Evolutionary conservation across 2,888 invertebrate species (phyloP), one percentile per base, ranked within the genome.

Genomic region (Coenonympha glycerion): DNA sequence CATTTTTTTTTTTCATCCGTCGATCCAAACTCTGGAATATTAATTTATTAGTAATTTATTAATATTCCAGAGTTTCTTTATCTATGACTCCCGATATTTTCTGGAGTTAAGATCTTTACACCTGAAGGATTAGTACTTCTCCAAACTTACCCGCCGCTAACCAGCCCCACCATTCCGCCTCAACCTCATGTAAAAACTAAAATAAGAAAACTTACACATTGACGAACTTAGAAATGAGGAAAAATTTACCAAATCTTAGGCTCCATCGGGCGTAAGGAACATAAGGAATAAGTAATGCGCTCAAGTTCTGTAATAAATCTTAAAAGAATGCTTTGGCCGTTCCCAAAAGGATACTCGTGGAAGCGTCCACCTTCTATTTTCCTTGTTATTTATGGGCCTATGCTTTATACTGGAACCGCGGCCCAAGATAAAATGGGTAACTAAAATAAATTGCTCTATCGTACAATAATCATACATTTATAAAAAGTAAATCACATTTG

Each of bases 321-420:
- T 80, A 82, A 84, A 87, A 87, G 84, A 87, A 87, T 86, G 84
- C 86, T 86, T 78, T 82, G 82, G 79, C 74, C 79, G 81, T 73
- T 83, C 86, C 86, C 85, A 79, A 86, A 87, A 86, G 86, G 86
- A 85, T 84, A 83, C 86, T 83, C 77, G 70, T 80, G 77, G 81
- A 82, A 83, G 80, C 83, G 66, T 84, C 84, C 85, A 85, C 86
- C 85, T 87, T 85, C 85, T 85, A 86, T 86, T 86, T 85, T 77
- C 81, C 79, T 64, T 64, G 82, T 86, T 84, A 87, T 87, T 87
- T 87, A 87, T 86, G 84, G 70, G 77, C 77, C 85, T 79, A 83
- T 85, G 86, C 80, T 78, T 83, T 84, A 81, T 79, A 80, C 79
- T 74, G 77, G 76, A 77, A 84, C 82, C 80, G 73, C 76, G 76